phyloP scores from a whole-genome alignment of 1,140 invertebrate species.

The Leguminivora glycinivorella region DNA sequence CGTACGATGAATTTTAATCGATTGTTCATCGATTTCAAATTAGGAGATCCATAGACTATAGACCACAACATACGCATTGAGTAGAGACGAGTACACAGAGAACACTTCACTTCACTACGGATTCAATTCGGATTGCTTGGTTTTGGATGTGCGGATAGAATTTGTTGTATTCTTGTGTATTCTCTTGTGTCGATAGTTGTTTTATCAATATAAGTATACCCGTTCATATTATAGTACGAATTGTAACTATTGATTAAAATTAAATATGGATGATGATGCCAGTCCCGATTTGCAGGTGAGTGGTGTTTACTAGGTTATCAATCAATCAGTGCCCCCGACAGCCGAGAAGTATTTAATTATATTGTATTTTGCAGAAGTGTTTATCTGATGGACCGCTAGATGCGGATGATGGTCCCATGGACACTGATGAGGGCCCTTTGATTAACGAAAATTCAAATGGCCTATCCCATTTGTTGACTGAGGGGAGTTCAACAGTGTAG shows the following conservation, averaged over 20 bases:
- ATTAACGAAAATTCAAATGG: constrained; percentile 74
- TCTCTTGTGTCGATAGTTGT: constrained; percentile 13
- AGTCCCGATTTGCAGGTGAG: constrained; percentile 66
- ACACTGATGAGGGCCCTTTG: constrained; percentile 67
- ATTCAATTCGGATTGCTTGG: constrained; percentile 16
- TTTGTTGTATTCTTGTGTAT: constrained; percentile 18
- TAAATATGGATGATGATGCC: constrained; percentile 65
- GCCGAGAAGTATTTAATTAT: constrained; percentile 30
- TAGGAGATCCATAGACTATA: neutral
- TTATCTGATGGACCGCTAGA: constrained; percentile 64
- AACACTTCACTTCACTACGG: neutral
- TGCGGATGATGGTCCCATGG: constrained; percentile 65
- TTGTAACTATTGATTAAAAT: constrained; percentile 24
- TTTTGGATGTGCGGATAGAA: constrained; percentile 13
- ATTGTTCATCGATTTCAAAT: neutral
- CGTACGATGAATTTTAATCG: neutral
- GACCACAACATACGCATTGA: neutral
- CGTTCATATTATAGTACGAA: constrained; percentile 3
- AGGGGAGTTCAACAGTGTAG: constrained; percentile 71
- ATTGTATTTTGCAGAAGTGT: constrained; percentile 56
- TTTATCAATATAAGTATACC: constrained; percentile 4
- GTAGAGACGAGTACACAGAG: neutral
- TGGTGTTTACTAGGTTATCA: constrained; percentile 49
- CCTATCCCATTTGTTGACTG: constrained; percentile 67
- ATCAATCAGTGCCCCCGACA: constrained; percentile 22